These are phyloP conservation scores for Dynastes maya DNA, from an alignment of 2,888 invertebrate genomes.

Conservation along the genomic window DNA sequence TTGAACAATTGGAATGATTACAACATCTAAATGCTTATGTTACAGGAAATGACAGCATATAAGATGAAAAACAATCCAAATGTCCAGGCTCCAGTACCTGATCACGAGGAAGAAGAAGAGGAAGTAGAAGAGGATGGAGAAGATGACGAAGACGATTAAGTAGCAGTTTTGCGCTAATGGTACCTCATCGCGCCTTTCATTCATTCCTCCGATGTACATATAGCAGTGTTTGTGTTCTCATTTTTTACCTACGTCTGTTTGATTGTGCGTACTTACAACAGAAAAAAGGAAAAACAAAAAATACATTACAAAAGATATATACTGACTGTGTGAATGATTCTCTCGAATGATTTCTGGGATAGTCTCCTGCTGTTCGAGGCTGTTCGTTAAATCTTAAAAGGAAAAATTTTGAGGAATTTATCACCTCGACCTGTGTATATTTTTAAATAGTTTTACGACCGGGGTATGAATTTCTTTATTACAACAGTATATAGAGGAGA, in stretches of 20 bases:
- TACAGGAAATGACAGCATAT: conserved; percentile 89
- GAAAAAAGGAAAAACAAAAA: conserved; percentile 37
- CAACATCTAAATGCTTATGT: conserved; percentile 54
- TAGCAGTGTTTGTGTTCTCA: conserved; percentile 65
- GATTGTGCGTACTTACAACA: conserved; percentile 68
- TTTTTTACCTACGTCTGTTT: conserved; percentile 63
- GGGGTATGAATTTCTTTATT: conserved; percentile 51
- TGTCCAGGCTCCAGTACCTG: conserved; percentile 72
- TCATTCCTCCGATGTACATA: conserved; percentile 69
- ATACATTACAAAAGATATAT: conserved; percentile 43
- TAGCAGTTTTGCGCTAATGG: conserved; percentile 52
- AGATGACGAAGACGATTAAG: conserved; percentile 68
- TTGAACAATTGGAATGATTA: too few species aligned
- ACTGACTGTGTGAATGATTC: conserved; percentile 60
- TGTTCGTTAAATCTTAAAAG: conserved; percentile 37
- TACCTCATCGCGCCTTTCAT: conserved; percentile 66
- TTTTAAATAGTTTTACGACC: conserved; percentile 52
- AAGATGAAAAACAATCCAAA: conserved; percentile 79
- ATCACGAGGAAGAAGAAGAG: conserved; percentile 76
- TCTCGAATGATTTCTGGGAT: conserved; percentile 57
- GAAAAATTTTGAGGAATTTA: conserved; percentile 49
- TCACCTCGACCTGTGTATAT: conserved; percentile 54
- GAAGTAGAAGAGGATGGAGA: conserved; percentile 80
- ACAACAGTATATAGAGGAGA: conserved; percentile 36
- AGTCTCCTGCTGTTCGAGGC: conserved; percentile 53